A percentile compares a stretch with the other conserved stretches of the same genome.
Conservation (phyloP, 2,113 vertebrate species). For the Strigops habroptila region DNA sequence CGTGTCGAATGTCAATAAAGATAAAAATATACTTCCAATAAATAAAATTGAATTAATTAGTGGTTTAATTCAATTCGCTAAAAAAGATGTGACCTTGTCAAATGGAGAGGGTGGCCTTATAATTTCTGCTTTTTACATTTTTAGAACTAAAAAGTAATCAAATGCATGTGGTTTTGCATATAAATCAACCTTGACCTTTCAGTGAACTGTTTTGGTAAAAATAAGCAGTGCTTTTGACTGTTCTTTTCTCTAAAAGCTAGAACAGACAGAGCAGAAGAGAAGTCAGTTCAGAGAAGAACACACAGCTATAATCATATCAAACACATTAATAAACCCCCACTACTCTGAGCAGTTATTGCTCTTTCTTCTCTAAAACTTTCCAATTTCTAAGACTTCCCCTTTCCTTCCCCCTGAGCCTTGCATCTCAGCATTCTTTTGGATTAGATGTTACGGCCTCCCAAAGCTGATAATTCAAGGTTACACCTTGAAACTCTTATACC, state of each 20-base stretch:
- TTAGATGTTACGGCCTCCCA: slow-evolving; percentile 29
- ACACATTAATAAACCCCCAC: slow-evolving; percentile 11
- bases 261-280: slow-evolving; percentile 38
- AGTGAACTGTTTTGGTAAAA: slow-evolving; percentile 59
- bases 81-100: slow-evolving; percentile 66
- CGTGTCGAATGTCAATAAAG: slow-evolving; percentile 35
- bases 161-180: slow-evolving; percentile 49
- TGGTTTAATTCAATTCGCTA: slow-evolving; percentile 61
- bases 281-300: slow-evolving; percentile 24
- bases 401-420: background rate
- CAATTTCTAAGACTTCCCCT: background rate
- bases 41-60: slow-evolving; percentile 69
- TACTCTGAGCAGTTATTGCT: slow-evolving; percentile 26
- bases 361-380: slow-evolving; percentile 43
- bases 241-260: slow-evolving; percentile 49
- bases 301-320: slow-evolving; percentile 24
- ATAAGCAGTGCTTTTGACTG: slow-evolving; percentile 40
- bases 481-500: slow-evolving; percentile 21
- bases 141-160: slow-evolving; percentile 62
- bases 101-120: slow-evolving; percentile 45
- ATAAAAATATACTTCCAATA: slow-evolving; percentile 56
- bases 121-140: slow-evolving; percentile 60
- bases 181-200: slow-evolving; percentile 61
- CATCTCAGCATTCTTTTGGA: slow-evolving; percentile 15
- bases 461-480: slow-evolving; percentile 57